These are phyloP conservation scores for Hydrolagus colliei DNA, from an alignment of 2,797 vertebrate genomes.

Conservation along the genomic window DNA sequence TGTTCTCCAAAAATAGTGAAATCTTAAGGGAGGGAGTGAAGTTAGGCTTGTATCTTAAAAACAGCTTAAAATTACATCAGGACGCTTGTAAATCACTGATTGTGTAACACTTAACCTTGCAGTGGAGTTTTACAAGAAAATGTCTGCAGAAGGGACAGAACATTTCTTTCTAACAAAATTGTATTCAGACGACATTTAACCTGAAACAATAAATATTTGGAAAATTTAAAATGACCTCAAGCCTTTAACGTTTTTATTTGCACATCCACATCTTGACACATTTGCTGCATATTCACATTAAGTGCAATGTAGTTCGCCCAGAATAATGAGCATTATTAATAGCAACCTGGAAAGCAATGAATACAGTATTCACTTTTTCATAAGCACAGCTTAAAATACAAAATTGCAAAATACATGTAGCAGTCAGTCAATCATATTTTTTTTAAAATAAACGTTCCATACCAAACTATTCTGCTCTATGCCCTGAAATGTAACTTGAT, in stretches of 20 bases:
- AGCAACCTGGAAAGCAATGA: neutral
- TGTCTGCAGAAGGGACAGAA: neutral
- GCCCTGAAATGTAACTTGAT: neutral
- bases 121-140: neutral
- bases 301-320: no score
- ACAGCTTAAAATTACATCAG: neutral
- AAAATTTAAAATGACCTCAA: neutral
- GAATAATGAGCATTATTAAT: neutral
- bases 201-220: constrained; percentile 20
- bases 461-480: neutral
- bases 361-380: no score
- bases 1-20: neutral
- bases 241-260: neutral
- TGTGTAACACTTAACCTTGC: neutral
- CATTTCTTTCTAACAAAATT: neutral
- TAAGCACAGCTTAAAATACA: neutral
- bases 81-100: neutral
- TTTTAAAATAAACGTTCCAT: neutral
- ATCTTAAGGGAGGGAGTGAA: neutral
- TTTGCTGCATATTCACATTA: neutral
- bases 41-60: neutral
- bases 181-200: constrained; percentile 17
- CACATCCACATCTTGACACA: neutral
- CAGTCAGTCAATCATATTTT: neutral
- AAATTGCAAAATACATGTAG: neutral